phyloP scores from a whole-genome alignment of 2,888 invertebrate genomes.

The Frankliniella fusca region DNA sequence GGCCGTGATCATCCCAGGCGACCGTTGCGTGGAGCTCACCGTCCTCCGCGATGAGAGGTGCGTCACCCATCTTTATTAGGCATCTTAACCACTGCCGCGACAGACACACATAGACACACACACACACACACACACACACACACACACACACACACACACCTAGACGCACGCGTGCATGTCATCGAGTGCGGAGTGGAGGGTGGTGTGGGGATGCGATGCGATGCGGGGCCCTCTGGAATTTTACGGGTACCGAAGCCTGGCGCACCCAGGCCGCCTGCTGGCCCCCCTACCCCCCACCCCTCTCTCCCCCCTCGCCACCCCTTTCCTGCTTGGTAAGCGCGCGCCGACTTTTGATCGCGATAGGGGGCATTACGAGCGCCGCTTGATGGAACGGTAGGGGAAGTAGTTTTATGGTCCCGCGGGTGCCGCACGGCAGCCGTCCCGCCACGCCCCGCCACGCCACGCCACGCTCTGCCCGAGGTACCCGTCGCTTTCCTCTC shows the following conservation, averaged over 20 bases:
- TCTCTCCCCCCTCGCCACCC: too few species aligned
- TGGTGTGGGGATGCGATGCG: neutral
- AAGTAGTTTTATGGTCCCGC: slow-evolving; percentile 18
- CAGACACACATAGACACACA: neutral
- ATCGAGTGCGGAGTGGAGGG: neutral
- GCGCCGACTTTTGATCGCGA: slow-evolving; percentile 12
- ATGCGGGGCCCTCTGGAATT: neutral
- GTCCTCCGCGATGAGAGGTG: too few species aligned
- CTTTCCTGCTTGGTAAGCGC: neutral
- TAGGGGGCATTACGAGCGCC: slow-evolving; percentile 11
- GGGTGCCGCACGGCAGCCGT: neutral
- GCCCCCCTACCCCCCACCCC: too few species aligned
- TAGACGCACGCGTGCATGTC: too few species aligned
- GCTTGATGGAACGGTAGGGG: slow-evolving; percentile 22
- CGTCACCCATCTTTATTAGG: neutral
- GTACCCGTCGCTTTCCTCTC: too few species aligned
- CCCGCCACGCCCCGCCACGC: neutral
- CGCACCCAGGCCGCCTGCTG: too few species aligned
- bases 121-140: too few species aligned
- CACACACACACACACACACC: too few species aligned
- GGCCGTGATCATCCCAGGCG: too few species aligned
- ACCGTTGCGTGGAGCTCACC: too few species aligned
- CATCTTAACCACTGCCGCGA: neutral
- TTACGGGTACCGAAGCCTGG: too few species aligned
- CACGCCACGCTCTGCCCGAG: neutral